phyloP scores from a whole-genome alignment of 2,888 invertebrate genomes.

The Dysmachus trigonus region DNA sequence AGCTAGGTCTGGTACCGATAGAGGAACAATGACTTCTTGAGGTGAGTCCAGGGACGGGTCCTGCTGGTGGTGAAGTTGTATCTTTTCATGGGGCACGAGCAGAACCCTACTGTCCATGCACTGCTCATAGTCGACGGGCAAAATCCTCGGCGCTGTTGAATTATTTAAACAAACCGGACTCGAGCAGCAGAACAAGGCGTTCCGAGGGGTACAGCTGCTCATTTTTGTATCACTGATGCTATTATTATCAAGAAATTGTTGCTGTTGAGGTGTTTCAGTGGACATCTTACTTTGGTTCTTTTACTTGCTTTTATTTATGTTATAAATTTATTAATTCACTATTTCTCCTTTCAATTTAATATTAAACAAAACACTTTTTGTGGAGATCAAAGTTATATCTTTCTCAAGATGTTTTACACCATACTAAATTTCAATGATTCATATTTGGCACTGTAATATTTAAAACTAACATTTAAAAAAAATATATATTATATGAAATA shows the following conservation, averaged over 20 bases:
- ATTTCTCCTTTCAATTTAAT: background rate
- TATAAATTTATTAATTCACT: background rate
- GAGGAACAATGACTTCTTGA: conserved; percentile 46
- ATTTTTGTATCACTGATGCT: conserved; percentile 47
- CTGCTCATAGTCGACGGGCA: conserved; percentile 21
- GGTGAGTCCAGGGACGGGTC: conserved; percentile 9
- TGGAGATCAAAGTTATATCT: background rate
- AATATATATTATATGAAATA: too few species aligned
- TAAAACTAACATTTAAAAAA: background rate
- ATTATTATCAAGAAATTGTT: conserved; percentile 2
- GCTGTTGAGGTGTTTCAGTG: conserved; percentile 6
- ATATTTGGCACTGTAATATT: conserved; percentile 7
- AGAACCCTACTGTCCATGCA: background rate
- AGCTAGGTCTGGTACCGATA: conserved; percentile 58
- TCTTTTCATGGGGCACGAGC: background rate
- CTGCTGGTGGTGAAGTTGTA: conserved; percentile 21
- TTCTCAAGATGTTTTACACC: background rate
- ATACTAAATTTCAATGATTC: conserved; percentile 35
- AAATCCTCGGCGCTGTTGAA: conserved; percentile 48
- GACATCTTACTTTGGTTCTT: conserved; percentile 1
- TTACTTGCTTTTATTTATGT: background rate
- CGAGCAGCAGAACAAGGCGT: conserved; percentile 55
- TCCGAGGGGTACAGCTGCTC: conserved; percentile 66
- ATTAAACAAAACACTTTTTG: background rate
- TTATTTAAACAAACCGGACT: conserved; percentile 53